Base-by-base conservation (phyloP, 2,888 invertebrate species). In the Chironomus riparius region DNA sequence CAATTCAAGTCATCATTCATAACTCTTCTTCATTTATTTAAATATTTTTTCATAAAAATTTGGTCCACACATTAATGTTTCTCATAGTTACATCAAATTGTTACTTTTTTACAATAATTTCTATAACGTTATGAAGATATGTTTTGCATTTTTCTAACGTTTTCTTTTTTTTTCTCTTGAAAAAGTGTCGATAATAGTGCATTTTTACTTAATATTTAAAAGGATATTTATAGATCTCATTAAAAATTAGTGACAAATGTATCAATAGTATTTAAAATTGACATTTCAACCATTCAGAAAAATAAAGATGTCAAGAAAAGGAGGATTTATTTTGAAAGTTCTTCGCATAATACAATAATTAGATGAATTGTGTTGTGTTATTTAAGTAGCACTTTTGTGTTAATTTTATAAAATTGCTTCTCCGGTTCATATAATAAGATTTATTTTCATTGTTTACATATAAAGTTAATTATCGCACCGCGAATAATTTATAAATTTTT, bases 381-480 rank as follows among this genome's bases (percentile, higher is more conserved):
- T 72, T 24, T 68, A 74, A 74, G 74, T 47, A 68, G 74, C 74
- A 74, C 74, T 74, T 73, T 73, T 74, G 74, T 74, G 74, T 68
- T 48, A 65, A 13, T 56, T 21, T 24, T 74, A 10, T 47, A 47
- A 28, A 6, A 74, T 74, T 74, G 74, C 74, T 74, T 74, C 70
- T 70, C 48, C n/a, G 28, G 56, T 56, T 56, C 15, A 15, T 18
- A 18, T 56, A 15, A 56, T 38, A 38, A 38, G 38, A 38, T 56
- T n/a, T 56, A 56, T 56, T 7, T 56, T 56, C 56, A 15, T 56
- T 56, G 38, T 38, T 38, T 38, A 38, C 18, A 18, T 56, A n/a
- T n/a, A n/a, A n/a, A 56, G 18, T 15, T 56, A n/a, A 48, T 47
- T 15, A 15, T 70, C 21, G 47, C 24, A 70, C 65, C 24, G 65